A percentile compares a stretch with the other conserved stretches of the same genome.
Evolutionary conservation across 2,797 vertebrate genomes (phyloP).

Genomic region (Darevskia mixta): DNA sequence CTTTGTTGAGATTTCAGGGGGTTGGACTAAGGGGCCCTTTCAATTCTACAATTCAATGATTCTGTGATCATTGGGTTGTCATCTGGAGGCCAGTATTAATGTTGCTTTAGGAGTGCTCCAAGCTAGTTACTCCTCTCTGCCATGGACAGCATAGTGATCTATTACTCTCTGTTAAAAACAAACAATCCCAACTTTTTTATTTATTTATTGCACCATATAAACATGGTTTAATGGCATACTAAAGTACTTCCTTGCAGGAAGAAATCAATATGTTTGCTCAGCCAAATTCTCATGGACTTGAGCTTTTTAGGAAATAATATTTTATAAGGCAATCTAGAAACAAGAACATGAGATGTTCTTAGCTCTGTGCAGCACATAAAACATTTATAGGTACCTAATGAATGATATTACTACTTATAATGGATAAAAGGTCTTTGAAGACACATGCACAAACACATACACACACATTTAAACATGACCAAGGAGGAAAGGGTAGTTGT

Average conservation of each 20-base stretch:
- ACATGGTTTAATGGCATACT: slow-evolving; percentile 45
- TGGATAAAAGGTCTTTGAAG: neutral
- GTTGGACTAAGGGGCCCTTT: too few species aligned
- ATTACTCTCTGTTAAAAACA: slow-evolving; percentile 46
- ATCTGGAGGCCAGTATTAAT: slow-evolving; percentile 43
- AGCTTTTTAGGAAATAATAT: neutral
- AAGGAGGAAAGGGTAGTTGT: neutral
- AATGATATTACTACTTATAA: neutral
- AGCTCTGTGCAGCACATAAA: neutral
- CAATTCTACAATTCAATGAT: too few species aligned
- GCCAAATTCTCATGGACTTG: neutral
- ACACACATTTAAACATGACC: neutral
- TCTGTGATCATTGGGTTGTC: slow-evolving; percentile 43
- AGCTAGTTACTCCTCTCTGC: slow-evolving; percentile 44
- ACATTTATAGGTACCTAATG: neutral
- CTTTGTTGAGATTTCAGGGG: too few species aligned
- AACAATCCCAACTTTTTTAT: slow-evolving; percentile 50
- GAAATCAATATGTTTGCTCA: slow-evolving; percentile 54
- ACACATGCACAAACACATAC: neutral
- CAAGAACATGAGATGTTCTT: neutral
- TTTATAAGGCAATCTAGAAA: neutral
- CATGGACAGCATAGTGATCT: slow-evolving; percentile 50
- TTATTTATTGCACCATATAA: slow-evolving; percentile 61
- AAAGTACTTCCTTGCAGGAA: slow-evolving; percentile 40
- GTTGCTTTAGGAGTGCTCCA: slow-evolving; percentile 36